Base-by-base conservation (phyloP, 2,797 vertebrate genomes). In the Coreius guichenoti region DNA sequence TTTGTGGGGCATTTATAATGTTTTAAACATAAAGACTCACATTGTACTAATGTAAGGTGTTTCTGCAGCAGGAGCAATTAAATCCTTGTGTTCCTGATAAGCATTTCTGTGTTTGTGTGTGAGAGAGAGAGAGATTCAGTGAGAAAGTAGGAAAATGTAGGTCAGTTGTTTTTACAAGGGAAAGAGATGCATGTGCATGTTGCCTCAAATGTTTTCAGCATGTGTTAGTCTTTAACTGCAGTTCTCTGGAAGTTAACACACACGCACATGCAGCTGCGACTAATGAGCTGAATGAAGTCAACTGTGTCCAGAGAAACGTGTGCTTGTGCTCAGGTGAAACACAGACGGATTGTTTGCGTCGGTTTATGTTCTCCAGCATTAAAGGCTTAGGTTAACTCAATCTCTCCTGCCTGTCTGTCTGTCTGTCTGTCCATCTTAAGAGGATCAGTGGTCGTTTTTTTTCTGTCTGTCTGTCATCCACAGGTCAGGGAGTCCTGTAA, bases 191-290 rank as follows among this genome's bases (percentile, higher is more conserved):
- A 36, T 45, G 72, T 85, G 67, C 78, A 65, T 75, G 78, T 51
- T 61, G 56, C 63, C 70, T 43, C 43, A 39, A 36, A 76, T 73
- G 76, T 80, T 87, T 87, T 79, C 68, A 73, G 43, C 81, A 73
- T 83, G 69, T 73, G 81, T 39, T 49, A 68, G 47, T 83, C 39
- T 79, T 79, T 87, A 87, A 73, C 81, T 56, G 75, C 54, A 68
- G 33, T 63, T 81, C 54, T 39, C 67, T 61, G 39, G 33, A 56
- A 47, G 45, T 61, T 36, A 19, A 26, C 17, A 7, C 19, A 43
- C 51, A n/a, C 26, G 5, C 56, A 26, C 19, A 39, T 1, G 1
- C 49, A 77, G 13, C 61, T 77, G 82, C 21, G 51, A 45, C 39
- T 85, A 79, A 79, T 85, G 83, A 72, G 33, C 47, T 39, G 33